Percentiles rank a stretch among this genome's conserved stretches.
Conservation (phyloP, 2,888 invertebrate species). For the Cephus runcator region DNA sequence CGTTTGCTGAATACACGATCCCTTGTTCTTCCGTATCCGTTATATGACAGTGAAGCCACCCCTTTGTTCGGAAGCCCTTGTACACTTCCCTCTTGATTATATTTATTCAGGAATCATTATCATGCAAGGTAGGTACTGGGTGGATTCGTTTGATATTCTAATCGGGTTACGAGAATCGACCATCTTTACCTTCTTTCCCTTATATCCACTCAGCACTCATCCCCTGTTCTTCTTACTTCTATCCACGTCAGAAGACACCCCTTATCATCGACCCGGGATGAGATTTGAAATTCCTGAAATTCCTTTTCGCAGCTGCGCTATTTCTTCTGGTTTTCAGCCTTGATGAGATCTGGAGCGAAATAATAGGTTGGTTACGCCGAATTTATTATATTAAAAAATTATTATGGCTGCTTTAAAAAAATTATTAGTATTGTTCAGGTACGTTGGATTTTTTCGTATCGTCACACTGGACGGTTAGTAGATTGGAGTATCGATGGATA, state of each 20-base stretch:
- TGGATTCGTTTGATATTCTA: conserved; percentile 53
- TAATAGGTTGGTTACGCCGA: background rate
- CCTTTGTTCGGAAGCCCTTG: conserved; percentile 32
- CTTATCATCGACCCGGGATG: background rate
- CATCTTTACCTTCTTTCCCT: conserved; percentile 13
- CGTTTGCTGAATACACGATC: background rate
- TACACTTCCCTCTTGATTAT: conserved; percentile 51
- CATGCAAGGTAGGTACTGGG: conserved; percentile 45
- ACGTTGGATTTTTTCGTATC: background rate
- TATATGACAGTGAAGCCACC: conserved; percentile 19
- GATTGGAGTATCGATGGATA: background rate
- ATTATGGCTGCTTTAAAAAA: background rate
- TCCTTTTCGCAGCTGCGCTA: background rate
- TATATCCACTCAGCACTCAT: background rate
- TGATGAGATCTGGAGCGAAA: background rate
- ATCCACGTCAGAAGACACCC: background rate
- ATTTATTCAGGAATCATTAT: conserved; percentile 52
- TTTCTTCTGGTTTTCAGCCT: background rate
- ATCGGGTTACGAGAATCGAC: conserved; percentile 41
- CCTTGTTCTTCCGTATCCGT: background rate
- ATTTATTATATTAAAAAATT: background rate
- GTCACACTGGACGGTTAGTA: background rate
- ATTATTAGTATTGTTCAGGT: background rate
- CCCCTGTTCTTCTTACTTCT: conserved; percentile 4
- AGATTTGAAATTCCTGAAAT: background rate